Evolutionary conservation across 2,113 vertebrate species (phyloP), one percentile per base, ranked within the genome.

Genomic region (Anthoscopus minutus): DNA sequence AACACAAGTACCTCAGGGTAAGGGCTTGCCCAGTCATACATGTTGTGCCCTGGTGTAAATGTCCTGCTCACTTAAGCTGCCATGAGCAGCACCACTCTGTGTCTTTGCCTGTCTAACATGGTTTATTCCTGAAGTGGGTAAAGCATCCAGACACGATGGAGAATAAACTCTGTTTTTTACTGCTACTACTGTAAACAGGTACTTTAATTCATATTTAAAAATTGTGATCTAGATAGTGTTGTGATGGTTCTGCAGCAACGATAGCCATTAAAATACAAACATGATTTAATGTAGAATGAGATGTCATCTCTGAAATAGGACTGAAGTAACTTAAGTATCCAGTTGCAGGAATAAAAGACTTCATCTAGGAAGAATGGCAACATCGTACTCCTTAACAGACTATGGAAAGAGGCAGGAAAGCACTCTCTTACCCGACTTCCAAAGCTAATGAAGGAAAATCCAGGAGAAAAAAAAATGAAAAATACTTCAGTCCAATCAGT

Each of bases 311-410:
- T 70, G 90, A 92, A 96, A 94, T 85, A 92, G 91, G 73, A 76
- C 44, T 79, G 87, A 89, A 92, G 84, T 89, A 93, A 86, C 18
- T 0, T 19, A 91, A 91, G 91, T 95, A 94, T 94, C 93, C 89
- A 51, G 78, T 89, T 94, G 91, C 95, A 94, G 93, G 84, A 93
- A 89, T 95, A 93, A 92, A 94, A 95, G 42, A 88, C 79, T 91
- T 94, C 77, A 86, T 72, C 91, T 84, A 69, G 51, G 83, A 94
- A 58, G 78, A 94, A 86, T 87, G 76, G 65, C 61, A 94, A 72
- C 81, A 53, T 91, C 24, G 1, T 71, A 70, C 61, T 80, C 64
- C 84, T 73, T 77, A 74, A 45, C 47, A 22, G 61, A 7, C 62
- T 60, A 61, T 9, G 13, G 47, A 79, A 40, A 19, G 69, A 81